These are phyloP conservation scores for Festucalex cinctus DNA, from an alignment of 2,113 vertebrate species.

Conservation along the genomic window DNA sequence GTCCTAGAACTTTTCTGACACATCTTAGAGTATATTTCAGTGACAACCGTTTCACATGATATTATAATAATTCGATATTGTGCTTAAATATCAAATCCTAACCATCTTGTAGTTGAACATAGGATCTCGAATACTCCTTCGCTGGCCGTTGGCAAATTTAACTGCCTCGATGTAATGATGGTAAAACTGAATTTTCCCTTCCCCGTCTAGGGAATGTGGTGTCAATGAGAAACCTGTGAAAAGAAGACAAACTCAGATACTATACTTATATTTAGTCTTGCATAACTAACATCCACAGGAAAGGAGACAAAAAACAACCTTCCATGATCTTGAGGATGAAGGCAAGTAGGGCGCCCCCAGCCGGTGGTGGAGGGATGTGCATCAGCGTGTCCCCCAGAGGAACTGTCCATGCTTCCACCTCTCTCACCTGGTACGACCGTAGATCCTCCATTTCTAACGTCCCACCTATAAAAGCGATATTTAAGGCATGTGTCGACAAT, in stretches of 20 bases:
- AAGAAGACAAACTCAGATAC: not conserved
- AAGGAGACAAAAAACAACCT: slow-evolving; percentile 66
- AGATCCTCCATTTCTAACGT: slow-evolving; percentile 77
- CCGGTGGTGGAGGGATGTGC: slow-evolving; percentile 81
- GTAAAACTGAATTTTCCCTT: slow-evolving; percentile 64
- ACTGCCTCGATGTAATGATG: slow-evolving; percentile 81
- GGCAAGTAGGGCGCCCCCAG: slow-evolving; percentile 81
- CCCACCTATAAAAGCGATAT: slow-evolving; percentile 69
- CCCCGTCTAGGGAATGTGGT: slow-evolving; percentile 49
- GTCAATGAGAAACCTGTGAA: slow-evolving; percentile 75
- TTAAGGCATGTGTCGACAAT: no score
- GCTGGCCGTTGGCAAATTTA: slow-evolving; percentile 85
- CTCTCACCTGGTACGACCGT: slow-evolving; percentile 63
- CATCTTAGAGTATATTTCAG: not conserved
- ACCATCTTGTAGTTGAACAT: slow-evolving; percentile 34
- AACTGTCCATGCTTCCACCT: slow-evolving; percentile 69
- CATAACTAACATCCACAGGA: not conserved
- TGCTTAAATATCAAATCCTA: slow-evolving; percentile 3
- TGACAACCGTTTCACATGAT: not conserved
- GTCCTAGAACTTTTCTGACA: not conserved
- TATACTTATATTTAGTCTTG: not conserved
- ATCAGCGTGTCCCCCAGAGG: slow-evolving; percentile 69
- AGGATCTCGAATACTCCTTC: slow-evolving; percentile 65
- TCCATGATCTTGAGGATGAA: slow-evolving; percentile 84
- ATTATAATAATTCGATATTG: not conserved